These are phyloP conservation scores for Drosophila oshimai DNA, from an alignment of 1,140 invertebrate genomes.

Conservation along the genomic window DNA sequence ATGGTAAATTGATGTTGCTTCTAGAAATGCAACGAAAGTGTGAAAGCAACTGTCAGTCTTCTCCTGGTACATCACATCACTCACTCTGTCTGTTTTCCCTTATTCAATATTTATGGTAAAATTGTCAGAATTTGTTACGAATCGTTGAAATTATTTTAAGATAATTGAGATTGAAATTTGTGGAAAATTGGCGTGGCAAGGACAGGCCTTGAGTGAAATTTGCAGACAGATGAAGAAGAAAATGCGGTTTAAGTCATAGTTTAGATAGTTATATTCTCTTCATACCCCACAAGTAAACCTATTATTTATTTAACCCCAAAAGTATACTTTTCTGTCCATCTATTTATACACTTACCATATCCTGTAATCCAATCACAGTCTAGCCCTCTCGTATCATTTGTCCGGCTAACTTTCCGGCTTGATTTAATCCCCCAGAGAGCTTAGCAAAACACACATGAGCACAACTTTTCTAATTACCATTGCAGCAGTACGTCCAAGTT, in stretches of 20 bases:
- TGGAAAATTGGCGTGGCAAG: neutral
- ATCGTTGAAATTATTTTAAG: neutral
- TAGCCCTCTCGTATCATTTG: slow-evolving; percentile 24
- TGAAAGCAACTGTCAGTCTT: slow-evolving; percentile 4
- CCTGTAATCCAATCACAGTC: slow-evolving; percentile 6
- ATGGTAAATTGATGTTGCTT: slow-evolving; percentile 19
- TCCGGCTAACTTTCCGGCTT: slow-evolving; percentile 18
- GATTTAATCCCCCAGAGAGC: slow-evolving; percentile 24
- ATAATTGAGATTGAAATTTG: neutral
- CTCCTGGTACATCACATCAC: neutral
- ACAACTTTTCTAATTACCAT: slow-evolving; percentile 42
- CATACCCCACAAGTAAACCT: neutral
- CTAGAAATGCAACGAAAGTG: slow-evolving; percentile 2
- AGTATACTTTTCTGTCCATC: neutral
- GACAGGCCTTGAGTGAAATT: no score
- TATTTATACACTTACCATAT: neutral
- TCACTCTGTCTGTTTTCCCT: neutral
- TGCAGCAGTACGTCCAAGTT: slow-evolving; percentile 6
- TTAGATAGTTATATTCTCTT: no score
- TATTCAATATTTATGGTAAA: slow-evolving; percentile 8
- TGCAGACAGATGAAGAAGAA: no score
- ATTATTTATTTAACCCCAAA: neutral
- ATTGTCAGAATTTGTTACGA: neutral
- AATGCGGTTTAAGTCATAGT: no score
- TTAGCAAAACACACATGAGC: slow-evolving; percentile 3